These are phyloP conservation scores for Microtus montanus DNA, from an alignment of 2,113 vertebrate genomes.

Conservation along the genomic window DNA sequence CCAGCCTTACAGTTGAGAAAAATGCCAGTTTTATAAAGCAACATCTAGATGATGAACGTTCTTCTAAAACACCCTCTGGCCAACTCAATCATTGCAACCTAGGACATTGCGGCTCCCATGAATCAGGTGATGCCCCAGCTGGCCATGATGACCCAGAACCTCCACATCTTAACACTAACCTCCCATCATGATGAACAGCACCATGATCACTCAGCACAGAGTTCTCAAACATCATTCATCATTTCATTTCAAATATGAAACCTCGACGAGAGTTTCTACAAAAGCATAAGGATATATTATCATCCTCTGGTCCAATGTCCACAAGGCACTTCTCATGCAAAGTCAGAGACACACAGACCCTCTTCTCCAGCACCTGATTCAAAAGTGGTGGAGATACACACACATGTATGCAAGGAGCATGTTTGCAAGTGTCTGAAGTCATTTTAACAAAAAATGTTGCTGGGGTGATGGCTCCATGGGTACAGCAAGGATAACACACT, in stretches of 20 bases:
- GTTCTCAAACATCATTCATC: not conserved
- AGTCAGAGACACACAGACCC: not conserved
- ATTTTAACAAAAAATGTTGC: not conserved
- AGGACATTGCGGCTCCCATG: accelerated
- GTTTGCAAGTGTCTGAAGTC: not conserved
- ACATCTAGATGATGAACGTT: constrained; percentile 70
- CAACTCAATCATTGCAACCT: constrained; percentile 46
- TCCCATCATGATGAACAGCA: not conserved
- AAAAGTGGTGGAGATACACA: not conserved
- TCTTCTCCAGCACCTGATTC: not conserved
- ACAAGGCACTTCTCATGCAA: not conserved
- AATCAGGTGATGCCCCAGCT: constrained; percentile 30
- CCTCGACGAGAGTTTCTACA: not conserved
- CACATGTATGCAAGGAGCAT: not conserved
- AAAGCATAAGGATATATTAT: not conserved
- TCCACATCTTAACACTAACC: not conserved
- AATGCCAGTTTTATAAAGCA: constrained; percentile 76
- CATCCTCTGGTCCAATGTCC: not conserved
- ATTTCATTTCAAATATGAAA: not conserved
- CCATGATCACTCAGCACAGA: not conserved
- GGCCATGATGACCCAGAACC: not conserved
- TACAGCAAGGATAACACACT: too few relatives aligned
- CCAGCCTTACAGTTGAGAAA: constrained; percentile 78
- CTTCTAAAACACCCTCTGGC: constrained; percentile 47
- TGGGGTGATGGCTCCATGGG: not conserved